Evolutionary conservation across 2,113 vertebrate genomes (phyloP).

Genomic region (Pygoscelis adeliae): DNA sequence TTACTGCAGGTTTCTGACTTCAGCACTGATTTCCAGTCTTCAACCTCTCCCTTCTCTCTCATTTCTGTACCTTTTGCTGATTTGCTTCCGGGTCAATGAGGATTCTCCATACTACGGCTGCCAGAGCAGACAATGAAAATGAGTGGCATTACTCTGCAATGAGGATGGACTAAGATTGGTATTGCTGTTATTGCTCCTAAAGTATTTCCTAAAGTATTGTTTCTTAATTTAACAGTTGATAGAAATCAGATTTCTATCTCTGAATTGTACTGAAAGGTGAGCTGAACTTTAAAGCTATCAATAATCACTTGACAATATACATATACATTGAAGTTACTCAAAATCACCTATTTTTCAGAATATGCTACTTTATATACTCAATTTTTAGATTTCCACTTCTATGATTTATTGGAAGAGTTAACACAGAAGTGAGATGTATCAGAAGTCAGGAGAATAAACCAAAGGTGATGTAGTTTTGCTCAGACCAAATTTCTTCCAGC

Average conservation of each 20-base stretch:
- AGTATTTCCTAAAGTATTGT: background rate
- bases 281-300: background rate
- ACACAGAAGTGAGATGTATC: background rate
- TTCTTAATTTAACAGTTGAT: background rate
- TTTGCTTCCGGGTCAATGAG: rapidly evolving
- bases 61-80: rapidly evolving
- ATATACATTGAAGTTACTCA: background rate
- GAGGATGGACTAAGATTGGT: background rate
- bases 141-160: background rate
- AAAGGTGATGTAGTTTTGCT: background rate
- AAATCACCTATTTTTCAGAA: background rate
- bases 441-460: background rate
- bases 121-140: background rate
- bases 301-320: background rate
- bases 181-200: background rate
- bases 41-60: background rate
- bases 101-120: background rate
- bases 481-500: background rate
- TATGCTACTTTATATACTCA: background rate
- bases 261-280: background rate
- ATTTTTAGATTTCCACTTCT: background rate
- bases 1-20: background rate
- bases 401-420: background rate
- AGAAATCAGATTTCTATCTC: background rate
- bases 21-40: background rate